Evolutionary conservation across 2,113 vertebrate genomes (phyloP).

Genomic region (Phylloscopus trochilus): DNA sequence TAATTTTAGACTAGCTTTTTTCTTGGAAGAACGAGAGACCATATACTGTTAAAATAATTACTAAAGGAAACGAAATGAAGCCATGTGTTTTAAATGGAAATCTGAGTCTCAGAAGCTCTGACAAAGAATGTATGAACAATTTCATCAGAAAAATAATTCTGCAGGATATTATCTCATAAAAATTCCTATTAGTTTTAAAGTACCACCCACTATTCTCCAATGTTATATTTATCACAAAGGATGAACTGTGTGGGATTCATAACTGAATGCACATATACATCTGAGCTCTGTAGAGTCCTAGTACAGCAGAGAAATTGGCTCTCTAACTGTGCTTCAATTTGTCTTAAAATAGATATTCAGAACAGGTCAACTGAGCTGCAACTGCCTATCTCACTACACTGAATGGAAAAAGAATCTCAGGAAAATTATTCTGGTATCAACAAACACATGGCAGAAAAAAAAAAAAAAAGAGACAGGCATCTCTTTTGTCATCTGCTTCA

Average conservation of each 20-base stretch:
- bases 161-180: not conserved
- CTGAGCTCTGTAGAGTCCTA: not conserved
- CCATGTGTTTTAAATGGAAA: not conserved
- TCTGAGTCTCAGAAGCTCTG: not conserved
- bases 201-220: not conserved
- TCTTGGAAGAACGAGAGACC: not conserved
- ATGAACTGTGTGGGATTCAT: not conserved
- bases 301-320: not conserved
- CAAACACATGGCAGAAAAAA: not conserved
- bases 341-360: slow-evolving; percentile 36
- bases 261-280: not conserved
- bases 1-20: not conserved
- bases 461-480: not conserved
- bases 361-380: slow-evolving; percentile 23
- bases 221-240: not conserved
- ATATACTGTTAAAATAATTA: not conserved
- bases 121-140: not conserved
- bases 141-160: not conserved
- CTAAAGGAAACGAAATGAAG: not conserved
- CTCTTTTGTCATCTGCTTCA: not conserved
- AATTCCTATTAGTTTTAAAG: not conserved
- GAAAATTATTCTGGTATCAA: not conserved
- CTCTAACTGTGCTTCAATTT: not conserved
- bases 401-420: not conserved
- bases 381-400: not conserved